Percentiles rank a stretch among this genome's conserved stretches.
Evolutionary conservation across 2,888 invertebrate genomes (phyloP).

Genomic region (Amblyteles armatorius): DNA sequence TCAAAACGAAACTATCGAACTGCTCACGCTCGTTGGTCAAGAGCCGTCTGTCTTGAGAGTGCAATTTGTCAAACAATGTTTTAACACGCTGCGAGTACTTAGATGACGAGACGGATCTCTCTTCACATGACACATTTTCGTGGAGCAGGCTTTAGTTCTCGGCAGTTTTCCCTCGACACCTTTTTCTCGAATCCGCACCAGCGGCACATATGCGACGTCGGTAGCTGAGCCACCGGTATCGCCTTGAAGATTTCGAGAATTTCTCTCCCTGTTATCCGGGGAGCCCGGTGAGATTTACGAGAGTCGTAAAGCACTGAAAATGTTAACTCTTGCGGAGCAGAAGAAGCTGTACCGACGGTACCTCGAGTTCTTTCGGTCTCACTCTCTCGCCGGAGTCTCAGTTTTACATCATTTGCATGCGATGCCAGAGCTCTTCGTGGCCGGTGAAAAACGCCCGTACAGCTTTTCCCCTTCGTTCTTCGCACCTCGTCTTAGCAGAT

Average conservation of each 20-base stretch:
- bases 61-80: not conserved
- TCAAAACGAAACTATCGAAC: not conserved
- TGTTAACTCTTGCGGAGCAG: constrained; percentile 66
- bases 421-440: not conserved
- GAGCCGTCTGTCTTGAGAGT: not conserved
- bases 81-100: not conserved
- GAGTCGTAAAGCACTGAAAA: constrained; percentile 76
- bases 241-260: constrained; percentile 48
- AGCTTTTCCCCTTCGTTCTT: constrained; percentile 22
- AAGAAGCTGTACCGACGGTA: constrained; percentile 25
- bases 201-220: not conserved
- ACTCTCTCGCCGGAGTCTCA: constrained; percentile 39
- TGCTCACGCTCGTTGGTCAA: not conserved
- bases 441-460: constrained; percentile 21
- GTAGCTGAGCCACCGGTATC: constrained; percentile 21
- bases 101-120: not conserved
- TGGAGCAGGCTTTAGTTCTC: constrained; percentile 32
- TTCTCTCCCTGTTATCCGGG: constrained; percentile 46
- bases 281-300: constrained; percentile 72
- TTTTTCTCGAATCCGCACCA: constrained; percentile 25
- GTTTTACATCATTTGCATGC: constrained; percentile 61
- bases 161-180: constrained; percentile 45
- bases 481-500: constrained; percentile 24
- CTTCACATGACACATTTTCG: constrained; percentile 1
- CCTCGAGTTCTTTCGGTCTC: constrained; percentile 43